Conservation (phyloP, 2,888 invertebrate genomes). For the Nezara viridula region DNA sequence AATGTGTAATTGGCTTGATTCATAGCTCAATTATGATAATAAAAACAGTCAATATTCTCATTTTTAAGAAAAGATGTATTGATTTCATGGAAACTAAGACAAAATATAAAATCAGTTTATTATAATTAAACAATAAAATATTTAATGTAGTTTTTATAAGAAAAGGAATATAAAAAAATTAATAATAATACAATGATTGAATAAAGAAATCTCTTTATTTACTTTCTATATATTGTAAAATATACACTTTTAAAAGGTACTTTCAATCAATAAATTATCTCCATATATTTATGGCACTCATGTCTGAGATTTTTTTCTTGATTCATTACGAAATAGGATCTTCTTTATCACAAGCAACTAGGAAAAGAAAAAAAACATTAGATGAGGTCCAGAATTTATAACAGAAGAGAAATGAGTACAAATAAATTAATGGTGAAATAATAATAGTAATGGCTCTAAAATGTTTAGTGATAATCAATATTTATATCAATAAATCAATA, state of each 20-base stretch:
- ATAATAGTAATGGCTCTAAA: no score
- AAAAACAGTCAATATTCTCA: no score
- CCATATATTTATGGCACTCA: not conserved
- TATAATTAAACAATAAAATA: not conserved
- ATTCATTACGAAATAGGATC: not conserved
- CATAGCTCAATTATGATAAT: no score
- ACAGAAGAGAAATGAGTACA: not conserved
- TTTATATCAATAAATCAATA: no score
- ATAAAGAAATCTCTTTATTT: conserved; percentile 3
- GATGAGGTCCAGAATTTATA: not conserved
- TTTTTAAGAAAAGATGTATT: no score
- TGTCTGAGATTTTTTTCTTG: not conserved
- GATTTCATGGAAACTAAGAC: not conserved
- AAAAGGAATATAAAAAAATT: not conserved
- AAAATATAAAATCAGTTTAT: not conserved
- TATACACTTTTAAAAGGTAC: not conserved
- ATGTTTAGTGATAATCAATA: no score
- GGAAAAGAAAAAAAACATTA: not conserved
- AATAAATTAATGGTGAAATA: not conserved
- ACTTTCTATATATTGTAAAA: conserved; percentile 1
- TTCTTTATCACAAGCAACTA: conserved; percentile 24
- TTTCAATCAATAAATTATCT: not conserved
- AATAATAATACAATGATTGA: not conserved
- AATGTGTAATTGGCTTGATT: no score
- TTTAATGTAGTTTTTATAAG: not conserved